Conservation (phyloP, 2,797 vertebrate genomes). For the Enteromius anoplus region DNA sequence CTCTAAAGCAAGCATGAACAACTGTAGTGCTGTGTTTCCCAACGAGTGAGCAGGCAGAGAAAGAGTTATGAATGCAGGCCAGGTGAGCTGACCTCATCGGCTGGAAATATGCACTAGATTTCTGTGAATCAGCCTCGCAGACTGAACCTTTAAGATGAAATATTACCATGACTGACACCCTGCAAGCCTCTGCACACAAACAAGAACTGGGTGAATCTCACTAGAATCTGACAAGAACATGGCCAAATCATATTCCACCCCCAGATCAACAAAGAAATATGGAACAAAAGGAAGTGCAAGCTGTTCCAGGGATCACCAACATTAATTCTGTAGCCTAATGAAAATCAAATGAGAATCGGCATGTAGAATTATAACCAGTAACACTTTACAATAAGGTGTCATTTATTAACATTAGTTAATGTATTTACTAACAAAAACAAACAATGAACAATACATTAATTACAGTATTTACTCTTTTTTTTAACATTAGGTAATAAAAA, state of each 20-base stretch:
- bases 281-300: background rate
- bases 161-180: slow-evolving; percentile 1
- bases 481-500: no score
- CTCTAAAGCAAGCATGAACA: slow-evolving; percentile 18
- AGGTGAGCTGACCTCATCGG: slow-evolving; percentile 13
- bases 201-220: slow-evolving; percentile 6
- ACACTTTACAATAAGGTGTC: no score
- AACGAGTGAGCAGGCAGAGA: background rate
- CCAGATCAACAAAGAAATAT: background rate
- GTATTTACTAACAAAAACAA: no score
- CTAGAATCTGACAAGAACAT: background rate
- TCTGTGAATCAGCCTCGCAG: background rate
- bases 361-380: background rate
- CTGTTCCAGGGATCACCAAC: background rate
- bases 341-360: background rate
- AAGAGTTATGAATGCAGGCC: slow-evolving; percentile 7
- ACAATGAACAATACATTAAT: no score
- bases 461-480: no score
- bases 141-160: slow-evolving; percentile 17
- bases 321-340: background rate
- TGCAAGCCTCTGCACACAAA: slow-evolving; percentile 20
- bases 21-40: background rate
- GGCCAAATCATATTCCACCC: background rate
- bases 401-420: no score
- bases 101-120: background rate